These are phyloP conservation scores for Poecilia latipinna DNA, from an alignment of 2,113 vertebrate species.

Conservation along the genomic window DNA sequence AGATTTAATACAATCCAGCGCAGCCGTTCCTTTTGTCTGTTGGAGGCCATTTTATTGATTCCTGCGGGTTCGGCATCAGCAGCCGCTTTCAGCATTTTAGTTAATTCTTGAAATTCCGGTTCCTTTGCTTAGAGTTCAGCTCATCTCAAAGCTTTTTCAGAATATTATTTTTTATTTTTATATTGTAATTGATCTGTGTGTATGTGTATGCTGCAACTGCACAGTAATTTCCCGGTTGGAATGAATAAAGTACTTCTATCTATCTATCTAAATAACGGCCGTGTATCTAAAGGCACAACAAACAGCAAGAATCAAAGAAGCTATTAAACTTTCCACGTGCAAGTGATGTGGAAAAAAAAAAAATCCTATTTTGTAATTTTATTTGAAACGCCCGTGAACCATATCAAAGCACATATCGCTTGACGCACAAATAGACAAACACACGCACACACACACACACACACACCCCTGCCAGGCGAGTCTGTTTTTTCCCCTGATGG, in stretches of 20 bases:
- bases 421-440: slow-evolving; percentile 10
- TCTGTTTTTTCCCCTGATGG: slow-evolving; percentile 63
- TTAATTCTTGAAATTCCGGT: slow-evolving; percentile 38
- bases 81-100: not conserved
- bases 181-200: too few species aligned
- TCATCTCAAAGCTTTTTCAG: slow-evolving; percentile 30
- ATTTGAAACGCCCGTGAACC: slow-evolving; percentile 46
- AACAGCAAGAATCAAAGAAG: slow-evolving; percentile 61
- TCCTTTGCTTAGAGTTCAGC: slow-evolving; percentile 12
- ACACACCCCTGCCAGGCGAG: slow-evolving; percentile 35
- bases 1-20: not conserved
- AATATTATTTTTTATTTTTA: too few species aligned
- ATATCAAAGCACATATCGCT: slow-evolving; percentile 52
- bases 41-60: slow-evolving; percentile 15
- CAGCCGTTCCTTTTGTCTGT: slow-evolving; percentile 3
- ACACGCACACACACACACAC: slow-evolving; percentile 13
- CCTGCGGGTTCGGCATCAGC: not conserved
- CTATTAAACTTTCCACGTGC: slow-evolving; percentile 62
- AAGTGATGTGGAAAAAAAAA: slow-evolving; percentile 43
- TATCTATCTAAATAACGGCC: slow-evolving; percentile 2
- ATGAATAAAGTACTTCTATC: too few species aligned
- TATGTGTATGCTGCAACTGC: too few species aligned
- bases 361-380: slow-evolving; percentile 59
- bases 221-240: too few species aligned
- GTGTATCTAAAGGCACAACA: slow-evolving; percentile 52